Evolutionary conservation across 2,888 invertebrate species (phyloP), one percentile per base, ranked within the genome.

Genomic region (Agriopis leucophaearia): DNA sequence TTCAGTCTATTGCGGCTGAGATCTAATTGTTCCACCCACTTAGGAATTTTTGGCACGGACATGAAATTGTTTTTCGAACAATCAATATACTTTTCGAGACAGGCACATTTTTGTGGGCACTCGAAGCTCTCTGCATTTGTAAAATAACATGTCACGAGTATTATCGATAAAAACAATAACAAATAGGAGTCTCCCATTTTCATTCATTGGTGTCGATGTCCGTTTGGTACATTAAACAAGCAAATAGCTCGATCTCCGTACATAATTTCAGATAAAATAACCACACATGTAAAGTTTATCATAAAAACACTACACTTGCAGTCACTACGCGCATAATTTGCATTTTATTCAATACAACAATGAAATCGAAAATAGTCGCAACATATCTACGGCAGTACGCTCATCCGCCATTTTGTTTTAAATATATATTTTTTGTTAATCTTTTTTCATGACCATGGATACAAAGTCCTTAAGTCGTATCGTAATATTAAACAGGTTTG

Each of bases 21-120:
- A 96, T 96, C 97, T 96, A 97, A 94, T 84, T 95, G 95, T 91
- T 95, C 95, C 87, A 96, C 96, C 96, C 97, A 97, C 90, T 94
- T 93, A 69, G 97, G 97, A 86, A 97, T 94, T 90, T 95, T 94
- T 76, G 97, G 97, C 87, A 97, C 95, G 80, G 94, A 94, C 76
- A 94, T 94, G 82, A 97, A 95, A 87, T 96, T 96, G 84, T 95
- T 95, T 82, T 95, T 95, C 77, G 96, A 95, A 94, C 97, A 97
- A 90, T 97, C 96, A 70, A 97, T 96, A 87, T 96, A 96, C 78
- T 95, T 94, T 81, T 96, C 95, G 77, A 97, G 91, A 88, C 97
- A 97, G 81, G 94, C 94, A 89, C 97, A 97, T 86, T 94, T 94
- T 79, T 94, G 94, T 64, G 96, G 96, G 84, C 97, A 97, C 82